Conservation (phyloP, 1,140 invertebrate genomes). For the Drosophila pectinifera region DNA sequence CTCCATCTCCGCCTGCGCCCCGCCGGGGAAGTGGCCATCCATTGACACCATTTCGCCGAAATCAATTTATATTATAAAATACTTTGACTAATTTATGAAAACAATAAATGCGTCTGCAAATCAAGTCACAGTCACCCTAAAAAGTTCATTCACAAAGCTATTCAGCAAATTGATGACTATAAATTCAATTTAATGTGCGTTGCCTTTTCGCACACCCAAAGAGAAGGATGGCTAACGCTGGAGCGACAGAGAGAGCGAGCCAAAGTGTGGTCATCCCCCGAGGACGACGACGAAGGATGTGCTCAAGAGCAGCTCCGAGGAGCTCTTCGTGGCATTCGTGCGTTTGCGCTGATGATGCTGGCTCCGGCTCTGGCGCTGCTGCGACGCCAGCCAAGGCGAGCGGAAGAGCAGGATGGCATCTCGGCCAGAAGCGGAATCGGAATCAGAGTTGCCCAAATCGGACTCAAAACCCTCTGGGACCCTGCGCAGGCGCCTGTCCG, state of each 20-base stretch:
- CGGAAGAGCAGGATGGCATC: slow-evolving; percentile 32
- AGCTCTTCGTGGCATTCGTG: slow-evolving; percentile 28
- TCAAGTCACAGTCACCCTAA: slow-evolving; percentile 67
- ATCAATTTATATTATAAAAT: slow-evolving; percentile 80
- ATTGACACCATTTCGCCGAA: slow-evolving; percentile 64
- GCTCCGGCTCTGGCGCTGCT: slow-evolving; percentile 7
- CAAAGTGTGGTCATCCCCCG: slow-evolving; percentile 39
- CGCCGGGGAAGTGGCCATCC: neutral
- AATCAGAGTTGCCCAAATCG: slow-evolving; percentile 23
- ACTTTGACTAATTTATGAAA: slow-evolving; percentile 82
- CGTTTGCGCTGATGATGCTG: slow-evolving; percentile 66
- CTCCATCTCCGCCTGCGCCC: neutral
- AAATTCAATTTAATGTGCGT: slow-evolving; percentile 83
- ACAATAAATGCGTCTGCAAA: slow-evolving; percentile 77
- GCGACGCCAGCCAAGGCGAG: slow-evolving; percentile 37
- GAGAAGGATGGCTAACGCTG: slow-evolving; percentile 7
- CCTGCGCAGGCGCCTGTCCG: slow-evolving; percentile 59
- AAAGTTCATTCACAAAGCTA: slow-evolving; percentile 81
- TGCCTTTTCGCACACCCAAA: slow-evolving; percentile 61
- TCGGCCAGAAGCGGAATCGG: slow-evolving; percentile 33
- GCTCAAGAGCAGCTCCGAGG: slow-evolving; percentile 44
- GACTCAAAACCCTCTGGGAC: slow-evolving; percentile 12
- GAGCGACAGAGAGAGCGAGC: slow-evolving; percentile 11
- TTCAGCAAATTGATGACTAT: slow-evolving; percentile 81
- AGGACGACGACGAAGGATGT: slow-evolving; percentile 8